A percentile compares a stretch with the other conserved stretches of the same genome.
Conservation (phyloP, 92 coral and sea anemone species). For the Umimayanthus chanpuru region DNA sequence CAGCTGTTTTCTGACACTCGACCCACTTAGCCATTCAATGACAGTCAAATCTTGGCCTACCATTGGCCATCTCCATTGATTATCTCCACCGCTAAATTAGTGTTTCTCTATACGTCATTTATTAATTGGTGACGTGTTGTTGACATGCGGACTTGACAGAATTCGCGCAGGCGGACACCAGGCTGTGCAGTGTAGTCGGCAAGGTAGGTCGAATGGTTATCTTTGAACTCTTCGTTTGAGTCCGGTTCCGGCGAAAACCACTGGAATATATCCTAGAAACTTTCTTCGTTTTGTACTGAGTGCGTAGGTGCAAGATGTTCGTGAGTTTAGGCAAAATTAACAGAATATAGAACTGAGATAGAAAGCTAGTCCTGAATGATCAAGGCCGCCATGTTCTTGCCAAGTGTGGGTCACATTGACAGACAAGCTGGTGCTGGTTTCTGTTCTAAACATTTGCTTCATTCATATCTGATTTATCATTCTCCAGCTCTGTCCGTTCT, state of each 20-base stretch:
- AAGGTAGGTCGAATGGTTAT: constrained; percentile 44
- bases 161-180: constrained; percentile 53
- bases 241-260: background rate
- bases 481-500: background rate
- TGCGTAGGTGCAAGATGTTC: background rate
- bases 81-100: constrained; percentile 61
- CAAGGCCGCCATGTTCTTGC: constrained; percentile 47
- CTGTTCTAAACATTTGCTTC: constrained; percentile 6
- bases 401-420: constrained; percentile 39
- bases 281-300: background rate
- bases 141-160: constrained; percentile 78
- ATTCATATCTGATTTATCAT: background rate
- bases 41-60: constrained; percentile 28
- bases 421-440: constrained; percentile 28
- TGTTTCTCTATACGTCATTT: constrained; percentile 72
- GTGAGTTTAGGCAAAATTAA: background rate
- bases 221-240: constrained; percentile 35
- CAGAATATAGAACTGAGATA: constrained; percentile 15
- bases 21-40: constrained; percentile 55
- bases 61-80: constrained; percentile 39
- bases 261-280: background rate
- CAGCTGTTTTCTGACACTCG: constrained; percentile 70
- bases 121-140: constrained; percentile 88
- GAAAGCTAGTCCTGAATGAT: constrained; percentile 27
- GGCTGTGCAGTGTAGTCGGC: constrained; percentile 32